Percentiles rank a stretch among this genome's conserved stretches.
These are phyloP conservation scores for Ellobius talpinus DNA, from an alignment of 2,113 vertebrate genomes.

Conservation along the genomic window DNA sequence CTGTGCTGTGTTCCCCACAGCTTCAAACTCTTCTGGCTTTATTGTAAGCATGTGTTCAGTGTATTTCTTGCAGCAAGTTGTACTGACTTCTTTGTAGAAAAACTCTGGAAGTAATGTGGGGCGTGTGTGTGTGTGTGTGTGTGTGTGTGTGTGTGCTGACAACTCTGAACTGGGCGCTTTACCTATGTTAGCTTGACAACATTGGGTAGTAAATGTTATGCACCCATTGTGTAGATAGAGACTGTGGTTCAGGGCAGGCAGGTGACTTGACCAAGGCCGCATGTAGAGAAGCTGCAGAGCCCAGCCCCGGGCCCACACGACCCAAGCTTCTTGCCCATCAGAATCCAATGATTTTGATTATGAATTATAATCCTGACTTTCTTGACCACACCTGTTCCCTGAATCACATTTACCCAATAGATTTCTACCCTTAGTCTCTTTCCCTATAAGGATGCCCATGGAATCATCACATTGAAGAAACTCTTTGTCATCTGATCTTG, in stretches of 20 bases:
- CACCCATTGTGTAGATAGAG: neutral
- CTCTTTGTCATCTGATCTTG: neutral
- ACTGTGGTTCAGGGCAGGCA: neutral
- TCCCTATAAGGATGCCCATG: neutral
- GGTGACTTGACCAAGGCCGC: neutral
- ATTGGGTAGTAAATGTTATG: neutral
- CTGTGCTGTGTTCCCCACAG: accelerated
- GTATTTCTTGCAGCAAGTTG: neutral
- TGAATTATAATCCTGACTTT: neutral
- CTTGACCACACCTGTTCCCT: neutral
- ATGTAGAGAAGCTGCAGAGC: neutral
- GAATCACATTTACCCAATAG: neutral
- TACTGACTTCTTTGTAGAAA: neutral
- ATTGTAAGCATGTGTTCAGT: neutral
- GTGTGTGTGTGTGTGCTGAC: neutral
- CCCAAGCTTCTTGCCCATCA: neutral
- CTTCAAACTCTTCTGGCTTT: neutral
- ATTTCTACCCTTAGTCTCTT: neutral
- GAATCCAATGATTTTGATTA: neutral
- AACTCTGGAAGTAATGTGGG: neutral
- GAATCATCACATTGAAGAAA: neutral
- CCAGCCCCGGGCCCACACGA: accelerated
- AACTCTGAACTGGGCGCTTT: neutral
- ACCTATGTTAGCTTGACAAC: neutral
- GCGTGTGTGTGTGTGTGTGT: neutral